phyloP scores from a whole-genome alignment of 2,113 vertebrate species.

The Tricholaema leucomelas region DNA sequence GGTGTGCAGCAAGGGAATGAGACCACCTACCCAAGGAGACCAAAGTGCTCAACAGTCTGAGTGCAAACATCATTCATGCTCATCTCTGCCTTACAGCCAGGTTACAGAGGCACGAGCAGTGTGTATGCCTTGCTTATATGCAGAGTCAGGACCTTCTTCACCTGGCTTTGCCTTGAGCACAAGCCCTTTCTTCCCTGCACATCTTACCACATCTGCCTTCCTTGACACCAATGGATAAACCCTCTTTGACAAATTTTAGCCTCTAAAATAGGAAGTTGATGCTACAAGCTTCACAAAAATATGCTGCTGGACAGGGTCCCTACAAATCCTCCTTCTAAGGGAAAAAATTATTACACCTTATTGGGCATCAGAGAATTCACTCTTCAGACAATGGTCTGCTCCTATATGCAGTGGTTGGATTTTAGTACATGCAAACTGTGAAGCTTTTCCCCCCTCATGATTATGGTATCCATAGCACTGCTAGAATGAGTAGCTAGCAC shows the following conservation, averaged over 20 bases:
- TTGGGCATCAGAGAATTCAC: neutral
- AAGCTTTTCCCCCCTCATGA: neutral
- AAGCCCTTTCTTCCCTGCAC: neutral
- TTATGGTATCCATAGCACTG: neutral
- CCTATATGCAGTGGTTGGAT: neutral
- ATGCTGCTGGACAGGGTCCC: neutral
- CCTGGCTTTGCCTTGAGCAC: neutral
- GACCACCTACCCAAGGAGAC: neutral
- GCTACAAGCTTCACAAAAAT: neutral
- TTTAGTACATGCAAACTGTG: neutral
- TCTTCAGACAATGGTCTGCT: neutral
- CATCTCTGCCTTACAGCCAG: neutral
- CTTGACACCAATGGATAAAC: neutral
- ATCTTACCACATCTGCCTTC: neutral
- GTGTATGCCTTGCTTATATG: accelerated
- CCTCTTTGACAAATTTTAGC: neutral
- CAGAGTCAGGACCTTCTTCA: neutral
- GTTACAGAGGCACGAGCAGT: neutral
- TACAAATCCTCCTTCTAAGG: neutral
- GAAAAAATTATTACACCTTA: neutral
- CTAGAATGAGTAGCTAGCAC: neutral
- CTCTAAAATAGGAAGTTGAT: neutral
- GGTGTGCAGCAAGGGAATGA: neutral
- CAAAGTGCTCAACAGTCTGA: neutral
- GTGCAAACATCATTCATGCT: accelerated